Conservation (phyloP, 2,797 vertebrate species). For the Poecilia velifera region DNA sequence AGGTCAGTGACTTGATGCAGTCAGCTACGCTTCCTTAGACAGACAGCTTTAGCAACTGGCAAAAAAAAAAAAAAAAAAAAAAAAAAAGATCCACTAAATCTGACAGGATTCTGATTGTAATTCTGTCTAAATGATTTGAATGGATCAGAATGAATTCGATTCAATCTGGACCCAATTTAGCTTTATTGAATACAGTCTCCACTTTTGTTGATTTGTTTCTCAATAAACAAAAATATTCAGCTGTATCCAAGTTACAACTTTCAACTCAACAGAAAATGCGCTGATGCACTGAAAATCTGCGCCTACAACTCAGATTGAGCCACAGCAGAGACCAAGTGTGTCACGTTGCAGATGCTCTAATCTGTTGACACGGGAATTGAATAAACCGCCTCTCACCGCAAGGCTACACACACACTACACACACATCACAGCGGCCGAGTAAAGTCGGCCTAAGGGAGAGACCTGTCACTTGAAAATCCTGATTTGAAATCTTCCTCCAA, state of each 20-base stretch:
- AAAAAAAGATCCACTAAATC: background rate
- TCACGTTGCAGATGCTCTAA: background rate
- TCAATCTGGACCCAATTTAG: background rate
- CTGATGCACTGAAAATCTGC: background rate
- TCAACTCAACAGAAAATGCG: background rate
- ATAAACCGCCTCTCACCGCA: background rate
- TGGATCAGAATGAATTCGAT: background rate
- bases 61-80: background rate
- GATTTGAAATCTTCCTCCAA: background rate
- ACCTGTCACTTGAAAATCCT: background rate
- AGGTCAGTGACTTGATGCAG: background rate
- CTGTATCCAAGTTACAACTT: background rate
- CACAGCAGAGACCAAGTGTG: background rate
- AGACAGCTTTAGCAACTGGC: background rate
- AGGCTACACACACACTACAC: background rate
- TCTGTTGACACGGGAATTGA: background rate
- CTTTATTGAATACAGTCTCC: background rate
- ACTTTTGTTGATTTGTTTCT: background rate
- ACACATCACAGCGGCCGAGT: background rate
- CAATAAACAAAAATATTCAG: background rate
- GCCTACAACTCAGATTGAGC: background rate
- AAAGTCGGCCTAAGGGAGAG: background rate
- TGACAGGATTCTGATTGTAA: background rate
- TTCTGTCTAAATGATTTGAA: background rate
- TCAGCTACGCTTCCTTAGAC: background rate